Base-by-base conservation (phyloP, 2,113 vertebrate species). In the Tinamus guttatus region DNA sequence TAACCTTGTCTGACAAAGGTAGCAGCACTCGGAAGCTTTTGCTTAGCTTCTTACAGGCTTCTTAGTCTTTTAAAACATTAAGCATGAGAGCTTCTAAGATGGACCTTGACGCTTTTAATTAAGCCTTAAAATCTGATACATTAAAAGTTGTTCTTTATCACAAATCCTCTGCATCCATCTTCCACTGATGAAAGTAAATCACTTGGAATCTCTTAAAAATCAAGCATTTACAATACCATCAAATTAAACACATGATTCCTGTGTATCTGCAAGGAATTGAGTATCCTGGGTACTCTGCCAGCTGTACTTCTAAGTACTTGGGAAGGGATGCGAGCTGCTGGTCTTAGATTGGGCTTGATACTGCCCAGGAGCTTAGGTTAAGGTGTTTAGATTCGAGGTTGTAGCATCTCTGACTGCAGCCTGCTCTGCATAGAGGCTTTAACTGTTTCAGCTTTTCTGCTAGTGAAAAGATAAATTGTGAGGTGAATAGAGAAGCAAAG, bases 1-100 rank as follows among this genome's bases (percentile, higher is more conserved):
- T 95, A 83, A 89, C 87, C 75, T 89, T 87, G 87, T 30, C 93
- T 93, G 67, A 69, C 58, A 97, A 89, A 95, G 81, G 89, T 91
- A 89, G 78, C 58, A 59, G n/a, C 28, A 34, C 62, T 88, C 11
- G 8, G 73, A 93, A 94, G 77, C 54, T 41, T 85, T 93, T 95
- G 40, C 91, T 85, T 70, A 81, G 68, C 47, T 90, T 95, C 9
- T 90, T 93, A 56, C 47, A 71, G 56, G 81, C 67, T 90, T 25
- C 87, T 81, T 89, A 67, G 51, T 85, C 78, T 86, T 95, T 76
- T 84, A 88, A 85, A 93, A 75, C n/a, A 78, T 64, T 60, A 36
- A 36, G 15, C 41, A 30, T 82, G 77, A 92, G 92, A 91, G 32
- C 65, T 90, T 91, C 70, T 43, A 52, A 89, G 68, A 79, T 56